Evolutionary conservation across 2,888 invertebrate genomes (phyloP), one percentile per base, ranked within the genome.

Genomic region (Callinectes sapidus): DNA sequence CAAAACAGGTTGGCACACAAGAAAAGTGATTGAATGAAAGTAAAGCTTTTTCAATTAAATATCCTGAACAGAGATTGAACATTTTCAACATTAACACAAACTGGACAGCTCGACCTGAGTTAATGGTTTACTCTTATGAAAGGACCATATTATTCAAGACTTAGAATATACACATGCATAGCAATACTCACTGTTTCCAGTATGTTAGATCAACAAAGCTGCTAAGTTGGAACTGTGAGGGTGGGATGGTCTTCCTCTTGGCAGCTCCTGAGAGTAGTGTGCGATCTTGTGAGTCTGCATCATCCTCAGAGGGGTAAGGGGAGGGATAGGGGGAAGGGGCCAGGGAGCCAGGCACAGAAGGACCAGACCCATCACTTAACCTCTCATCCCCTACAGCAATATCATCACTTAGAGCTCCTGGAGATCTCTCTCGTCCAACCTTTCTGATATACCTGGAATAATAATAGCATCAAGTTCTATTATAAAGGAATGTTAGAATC

Each of bases 161-260:
- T 48, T 8, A 48, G 5, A 10, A 71, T 8, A 28, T 8, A 71
- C 8, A 8, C n/a, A 71, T 16, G 28, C 81, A 81, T 13, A 81
- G 16, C 28, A n/a, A 66, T 92, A 95, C 96, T 95, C 96, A 97
- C 97, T 96, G 96, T 96, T 97, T 97, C 96, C 97, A 97, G 95
- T 97, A 97, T 87, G 96, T 96, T 96, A 97, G 96, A 95, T 97
- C 97, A 94, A 97, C 96, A 95, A 97, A 97, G 95, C 96, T 96
- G 95, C 96, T 96, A 94, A 96, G 95, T 91, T 96, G 95, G 77
- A 95, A 95, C 88, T 95, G 95, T 94, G 95, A 89, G 95, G 95
- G 92, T 91, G 94, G 88, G 94, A 95, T 35, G 95, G 95, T 95
- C 95, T 95, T 93, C 94, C 95, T 91, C 94, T 95, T 90, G 95